Conservation (phyloP, 2,113 vertebrate species). For the Pelecanoides urinatrix region DNA sequence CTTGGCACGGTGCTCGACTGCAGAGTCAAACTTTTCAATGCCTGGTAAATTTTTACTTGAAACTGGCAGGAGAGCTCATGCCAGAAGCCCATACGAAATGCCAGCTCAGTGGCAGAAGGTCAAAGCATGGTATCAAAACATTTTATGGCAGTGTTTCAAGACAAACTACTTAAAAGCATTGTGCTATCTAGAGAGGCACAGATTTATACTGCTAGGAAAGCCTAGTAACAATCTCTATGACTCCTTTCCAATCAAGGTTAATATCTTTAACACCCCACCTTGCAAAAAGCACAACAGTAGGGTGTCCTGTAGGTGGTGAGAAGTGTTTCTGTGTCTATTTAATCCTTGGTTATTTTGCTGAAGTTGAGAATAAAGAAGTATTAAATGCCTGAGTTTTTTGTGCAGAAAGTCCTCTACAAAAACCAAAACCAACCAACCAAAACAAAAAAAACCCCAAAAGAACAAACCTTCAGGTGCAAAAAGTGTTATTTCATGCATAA, state of each 20-base stretch:
- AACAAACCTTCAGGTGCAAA: not conserved
- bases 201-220: not conserved
- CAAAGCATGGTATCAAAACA: not conserved
- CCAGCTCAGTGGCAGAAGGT: slow-evolving; percentile 33
- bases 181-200: not conserved
- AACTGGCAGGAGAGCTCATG: not conserved
- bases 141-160: not conserved
- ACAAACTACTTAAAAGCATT: not conserved
- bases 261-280: not conserved
- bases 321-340: not conserved
- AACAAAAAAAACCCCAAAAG: not conserved
- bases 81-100: not conserved
- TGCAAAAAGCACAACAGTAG: not conserved
- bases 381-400: not conserved
- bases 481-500: not conserved
- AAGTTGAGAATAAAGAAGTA: not conserved
- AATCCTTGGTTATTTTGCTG: not conserved
- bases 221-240: not conserved
- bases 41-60: slow-evolving; percentile 18
- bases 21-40: not conserved
- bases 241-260: not conserved
- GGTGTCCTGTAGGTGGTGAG: not conserved
- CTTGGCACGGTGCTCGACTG: not conserved
- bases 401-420: not conserved
- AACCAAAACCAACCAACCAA: not conserved